Evolutionary conservation across 2,113 vertebrate genomes (phyloP).

Genomic region (Redunca redunca): DNA sequence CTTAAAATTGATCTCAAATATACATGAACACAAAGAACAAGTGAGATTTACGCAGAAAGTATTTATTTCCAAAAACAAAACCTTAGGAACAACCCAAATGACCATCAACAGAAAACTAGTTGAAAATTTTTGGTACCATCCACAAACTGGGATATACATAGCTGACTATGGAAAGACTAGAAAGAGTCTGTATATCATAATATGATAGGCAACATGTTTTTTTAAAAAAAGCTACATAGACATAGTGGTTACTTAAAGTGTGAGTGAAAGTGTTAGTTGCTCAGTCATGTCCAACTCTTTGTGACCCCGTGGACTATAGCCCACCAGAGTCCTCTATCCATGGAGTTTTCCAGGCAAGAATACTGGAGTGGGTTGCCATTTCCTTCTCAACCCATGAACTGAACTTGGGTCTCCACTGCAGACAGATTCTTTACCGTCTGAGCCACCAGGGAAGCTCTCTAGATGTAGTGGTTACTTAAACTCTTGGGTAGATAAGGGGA

Average conservation of each 20-base stretch:
- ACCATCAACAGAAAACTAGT: neutral
- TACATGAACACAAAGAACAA: neutral
- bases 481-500: neutral
- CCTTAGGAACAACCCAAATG: neutral
- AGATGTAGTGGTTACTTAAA: neutral
- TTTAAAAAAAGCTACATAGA: neutral
- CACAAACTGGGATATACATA: neutral
- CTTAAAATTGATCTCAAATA: neutral
- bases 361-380: neutral
- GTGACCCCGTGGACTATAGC: neutral
- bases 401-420: neutral
- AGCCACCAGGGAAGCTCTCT: neutral
- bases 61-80: neutral
- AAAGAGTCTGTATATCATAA: neutral
- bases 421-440: neutral
- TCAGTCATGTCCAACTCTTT: neutral
- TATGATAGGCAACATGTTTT: neutral
- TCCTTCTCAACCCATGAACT: neutral
- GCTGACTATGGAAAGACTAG: neutral
- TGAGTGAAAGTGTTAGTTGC: neutral
- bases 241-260: neutral
- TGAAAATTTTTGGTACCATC: neutral
- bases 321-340: neutral
- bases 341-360: neutral
- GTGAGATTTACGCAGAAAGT: neutral